A percentile compares a stretch with the other conserved stretches of the same genome.
These are phyloP conservation scores for Geotrypetes seraphini DNA, from an alignment of 2,797 vertebrate species.

Conservation along the genomic window DNA sequence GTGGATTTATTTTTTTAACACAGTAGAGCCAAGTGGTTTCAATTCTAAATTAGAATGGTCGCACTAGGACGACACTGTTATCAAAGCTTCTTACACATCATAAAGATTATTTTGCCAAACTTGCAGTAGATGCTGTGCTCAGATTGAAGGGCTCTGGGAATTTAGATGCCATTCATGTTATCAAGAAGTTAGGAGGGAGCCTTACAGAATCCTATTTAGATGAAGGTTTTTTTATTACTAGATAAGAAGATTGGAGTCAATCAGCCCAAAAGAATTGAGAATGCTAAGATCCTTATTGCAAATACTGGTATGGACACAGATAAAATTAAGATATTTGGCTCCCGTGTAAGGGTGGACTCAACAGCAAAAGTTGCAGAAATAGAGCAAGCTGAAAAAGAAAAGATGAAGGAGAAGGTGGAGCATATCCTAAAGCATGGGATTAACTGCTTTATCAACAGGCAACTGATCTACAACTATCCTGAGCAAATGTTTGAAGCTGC, in stretches of 20 bases:
- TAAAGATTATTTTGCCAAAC: constrained; percentile 82
- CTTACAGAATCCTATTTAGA: constrained; percentile 92
- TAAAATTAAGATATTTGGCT: constrained; percentile 98
- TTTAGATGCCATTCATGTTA: constrained; percentile 91
- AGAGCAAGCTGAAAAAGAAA: constrained; percentile 90
- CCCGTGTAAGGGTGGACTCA: constrained; percentile 91
- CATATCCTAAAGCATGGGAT: constrained; percentile 94
- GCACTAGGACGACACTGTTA: constrained; percentile 85
- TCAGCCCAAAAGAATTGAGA: constrained; percentile 93
- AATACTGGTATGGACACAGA: constrained; percentile 98
- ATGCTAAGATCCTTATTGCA: constrained; percentile 92
- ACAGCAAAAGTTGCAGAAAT: constrained; percentile 95
- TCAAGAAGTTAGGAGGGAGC: constrained; percentile 94
- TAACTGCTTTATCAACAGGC: constrained; percentile 98
- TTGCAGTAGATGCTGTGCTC: constrained; percentile 85
- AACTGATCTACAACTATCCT: constrained; percentile 96
- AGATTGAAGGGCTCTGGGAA: constrained; percentile 90
- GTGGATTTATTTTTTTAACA: too few species aligned
- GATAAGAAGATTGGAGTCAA: constrained; percentile 98
- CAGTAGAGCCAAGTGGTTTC: too few species aligned
- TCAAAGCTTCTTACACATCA: constrained; percentile 94
- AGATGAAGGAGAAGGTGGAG: constrained; percentile 98
- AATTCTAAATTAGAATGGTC: too few species aligned
- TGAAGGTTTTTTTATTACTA: constrained; percentile 85
- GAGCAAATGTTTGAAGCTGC: constrained; percentile 91